Evolutionary conservation across 1,140 invertebrate species (phyloP), one percentile per base, ranked within the genome.

Genomic region (Drosophila tristis): DNA sequence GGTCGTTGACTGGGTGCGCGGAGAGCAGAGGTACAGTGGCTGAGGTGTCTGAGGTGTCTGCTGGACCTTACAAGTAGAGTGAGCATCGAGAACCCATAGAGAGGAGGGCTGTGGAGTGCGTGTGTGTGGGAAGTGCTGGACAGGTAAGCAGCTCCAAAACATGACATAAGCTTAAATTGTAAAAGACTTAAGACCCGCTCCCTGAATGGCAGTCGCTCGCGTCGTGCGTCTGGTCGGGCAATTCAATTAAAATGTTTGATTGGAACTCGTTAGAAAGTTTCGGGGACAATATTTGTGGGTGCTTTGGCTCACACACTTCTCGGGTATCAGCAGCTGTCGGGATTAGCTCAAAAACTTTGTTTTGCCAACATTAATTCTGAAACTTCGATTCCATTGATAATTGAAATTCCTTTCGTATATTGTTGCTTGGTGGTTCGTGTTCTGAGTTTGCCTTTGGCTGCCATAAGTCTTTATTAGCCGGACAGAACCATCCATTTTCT

Each of bases 91-190:
- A 39, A 45, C 13, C 45, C 45, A 50, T 0, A 54, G 47, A 23
- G 45, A 75, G 72, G 59, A 57, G 70, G 67, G 58, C 56, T 62
- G 56, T 60, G 57, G 61, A 44, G 67, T 31, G 55, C 57, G 68
- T 51, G 26, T 44, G 47, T 54, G 71, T 74, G 72, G 61, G 26
- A 23, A 54, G 78, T 50, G 20, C 20, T 20, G 56, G 64, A 59
- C 45, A 64, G 71, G 59, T 75, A 57, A 82, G 68, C 67, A 70
- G 67, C 64, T 70, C 67, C 59, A 59, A 54, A 80, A 87, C 82
- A 87, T 77, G 81, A 86, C 81, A 85, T 87, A 85, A 87, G 81
- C 80, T 78, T 55, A 78, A 80, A 86, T 70, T 63, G 48, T 57
- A 55, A 78, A 74, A 57, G 78, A 72, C 78, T 80, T 80, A 77